Base-by-base conservation (phyloP, 2,797 vertebrate species). In the Cheirogaleus major region DNA sequence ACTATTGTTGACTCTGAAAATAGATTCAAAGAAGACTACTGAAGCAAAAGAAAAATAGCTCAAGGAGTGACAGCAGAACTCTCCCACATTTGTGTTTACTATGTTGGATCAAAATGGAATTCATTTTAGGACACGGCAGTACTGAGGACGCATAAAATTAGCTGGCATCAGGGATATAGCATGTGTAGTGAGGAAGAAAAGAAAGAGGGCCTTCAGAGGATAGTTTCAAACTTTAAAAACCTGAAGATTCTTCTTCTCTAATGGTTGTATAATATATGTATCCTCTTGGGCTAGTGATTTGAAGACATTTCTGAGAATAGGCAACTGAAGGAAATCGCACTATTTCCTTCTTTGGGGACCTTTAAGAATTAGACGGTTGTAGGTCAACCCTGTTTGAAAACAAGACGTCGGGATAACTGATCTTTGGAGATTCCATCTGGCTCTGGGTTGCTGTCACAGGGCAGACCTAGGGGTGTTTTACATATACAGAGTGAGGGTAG, bases 1-100 rank as follows among this genome's bases (percentile, higher is more conserved):
- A 48, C 91, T 97, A 63, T 96, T 98, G 94, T 98, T 98, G 98
- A 90, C 95, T 96, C 85, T 97, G 95, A 97, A 97, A 98, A 94
- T 65, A 97, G 89, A 94, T 96, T 96, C 97, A 96, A 98, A 80
- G n/a, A 86, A 88, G 65, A 95, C 59, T 61, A 22, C 80, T 0
- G 1, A 65, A 78, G 20, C 80, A 67, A 85, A 97, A 97, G 95
- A 81, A 96, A 98, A 97, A 90, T 15, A 67, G 27, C 70, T 93
- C 27, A 38, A 89, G 88, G 93, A 50, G 18, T 81, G 91, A 83
- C 38, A 94, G 73, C 81, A 93, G 78, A 83, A 45, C 61, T 89
- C 69, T 92, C 94, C 90, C 45, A 75, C 69, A 81, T 15, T 9
- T 92, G 43, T 43, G 59, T 75, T 95, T 87, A 59, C 11, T 57